Percentiles rank a stretch among this genome's conserved stretches.
Evolutionary conservation across 2,113 vertebrate species (phyloP).

Genomic region (Vulpes lagopus): DNA sequence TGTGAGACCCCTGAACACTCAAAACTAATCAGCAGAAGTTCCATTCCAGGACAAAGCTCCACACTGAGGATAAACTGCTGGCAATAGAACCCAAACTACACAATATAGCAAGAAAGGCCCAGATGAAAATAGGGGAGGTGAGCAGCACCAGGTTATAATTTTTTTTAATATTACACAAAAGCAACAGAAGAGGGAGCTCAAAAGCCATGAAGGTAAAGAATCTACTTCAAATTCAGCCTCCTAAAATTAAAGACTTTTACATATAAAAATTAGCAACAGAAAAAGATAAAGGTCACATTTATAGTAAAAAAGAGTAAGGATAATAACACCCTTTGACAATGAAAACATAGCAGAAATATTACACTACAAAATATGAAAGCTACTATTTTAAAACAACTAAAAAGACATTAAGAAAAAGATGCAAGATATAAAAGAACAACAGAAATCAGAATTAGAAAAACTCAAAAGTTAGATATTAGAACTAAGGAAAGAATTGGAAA

Average conservation of each 20-base stretch:
- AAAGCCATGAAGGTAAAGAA: constrained; percentile 58
- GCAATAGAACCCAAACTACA: constrained; percentile 21
- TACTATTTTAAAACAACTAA: constrained; percentile 55
- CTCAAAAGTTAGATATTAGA: neutral
- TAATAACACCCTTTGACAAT: neutral
- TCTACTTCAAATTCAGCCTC: neutral
- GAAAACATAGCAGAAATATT: neutral
- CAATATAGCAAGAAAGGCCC: neutral
- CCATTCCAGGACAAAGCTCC: neutral
- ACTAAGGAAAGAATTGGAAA: constrained; percentile 37
- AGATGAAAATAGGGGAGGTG: neutral
- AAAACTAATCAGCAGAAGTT: neutral
- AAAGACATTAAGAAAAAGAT: constrained; percentile 52
- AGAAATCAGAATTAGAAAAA: constrained; percentile 28
- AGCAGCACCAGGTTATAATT: neutral
- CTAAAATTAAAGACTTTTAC: neutral
- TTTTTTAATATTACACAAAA: constrained; percentile 64
- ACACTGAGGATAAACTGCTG: neutral
- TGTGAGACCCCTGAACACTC: neutral
- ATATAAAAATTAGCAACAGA: neutral
- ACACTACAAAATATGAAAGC: constrained; percentile 8
- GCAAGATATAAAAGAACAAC: neutral
- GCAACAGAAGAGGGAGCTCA: constrained; percentile 78
- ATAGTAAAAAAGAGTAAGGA: neutral
- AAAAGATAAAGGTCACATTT: constrained; percentile 7